phyloP scores from a whole-genome alignment of 2,888 invertebrate genomes.

The Lissocephala sabroskyi region DNA sequence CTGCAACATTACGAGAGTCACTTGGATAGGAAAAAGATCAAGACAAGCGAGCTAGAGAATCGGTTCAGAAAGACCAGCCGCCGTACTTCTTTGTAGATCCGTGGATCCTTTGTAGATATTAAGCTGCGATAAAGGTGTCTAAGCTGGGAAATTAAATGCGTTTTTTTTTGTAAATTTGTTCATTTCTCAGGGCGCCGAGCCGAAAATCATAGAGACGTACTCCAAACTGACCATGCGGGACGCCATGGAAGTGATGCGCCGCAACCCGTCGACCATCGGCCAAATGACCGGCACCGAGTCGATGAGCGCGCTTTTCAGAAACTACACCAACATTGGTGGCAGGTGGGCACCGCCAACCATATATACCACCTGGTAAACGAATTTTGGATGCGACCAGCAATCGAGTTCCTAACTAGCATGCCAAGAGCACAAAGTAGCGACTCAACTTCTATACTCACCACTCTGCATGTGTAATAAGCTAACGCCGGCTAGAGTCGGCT shows the following conservation, averaged over 20 bases:
- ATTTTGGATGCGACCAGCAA: conserved; percentile 65
- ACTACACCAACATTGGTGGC: conserved; percentile 88
- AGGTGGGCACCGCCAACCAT: conserved; percentile 79
- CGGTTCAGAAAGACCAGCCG: too few relatives aligned
- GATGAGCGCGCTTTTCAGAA: conserved; percentile 92
- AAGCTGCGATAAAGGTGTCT: too few relatives aligned
- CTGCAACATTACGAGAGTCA: conserved; percentile 27
- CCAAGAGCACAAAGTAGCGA: too few relatives aligned
- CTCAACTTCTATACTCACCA: not conserved
- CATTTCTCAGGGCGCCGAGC: conserved; percentile 80
- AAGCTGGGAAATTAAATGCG: too few relatives aligned
- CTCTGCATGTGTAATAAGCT: not conserved
- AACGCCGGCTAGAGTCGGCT: not conserved
- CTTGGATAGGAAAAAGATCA: conserved; percentile 1
- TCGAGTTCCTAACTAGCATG: not conserved
- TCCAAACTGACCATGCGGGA: conserved; percentile 94
- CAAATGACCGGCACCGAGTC: conserved; percentile 92
- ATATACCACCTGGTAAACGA: conserved; percentile 75
- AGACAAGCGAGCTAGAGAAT: not conserved
- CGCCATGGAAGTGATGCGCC: conserved; percentile 91
- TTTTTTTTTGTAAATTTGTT: not conserved
- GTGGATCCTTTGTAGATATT: too few relatives aligned
- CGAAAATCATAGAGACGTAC: conserved; percentile 94
- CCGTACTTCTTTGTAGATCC: too few relatives aligned
- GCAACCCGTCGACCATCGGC: conserved; percentile 89